Base-by-base conservation (phyloP, 2,797 vertebrate genomes). In the Sarcophilus harrisii region DNA sequence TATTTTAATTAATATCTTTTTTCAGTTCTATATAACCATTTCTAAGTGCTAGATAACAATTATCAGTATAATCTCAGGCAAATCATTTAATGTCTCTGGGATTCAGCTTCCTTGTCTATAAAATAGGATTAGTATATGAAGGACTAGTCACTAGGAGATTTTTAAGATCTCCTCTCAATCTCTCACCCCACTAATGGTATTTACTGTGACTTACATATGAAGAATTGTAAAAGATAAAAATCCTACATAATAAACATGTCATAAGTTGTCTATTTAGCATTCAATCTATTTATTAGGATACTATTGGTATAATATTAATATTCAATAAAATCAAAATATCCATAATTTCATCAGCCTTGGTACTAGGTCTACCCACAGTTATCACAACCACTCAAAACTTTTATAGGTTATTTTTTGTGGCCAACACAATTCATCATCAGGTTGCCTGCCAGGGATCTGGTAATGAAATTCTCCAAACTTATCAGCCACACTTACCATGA, bases 141-240 rank as follows among this genome's bases (percentile, higher is more conserved):
- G 60, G 4, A 12, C 13, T 66, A 66, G 14, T 66, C 32, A 73
- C 5, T 73, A 66, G 66, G 66, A 38, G 16, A 73, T 66, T 73
- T 66, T 73, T 73, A 73, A 73, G 62, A 4, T 38, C 14, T 5
- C 16, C 38, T 73, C n/a, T 18, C n/a, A 73, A 38, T 24, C 18
- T 21, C n/a, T 73, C n/a, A 73, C 38, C 91, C 96, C 96, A 97
- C 97, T 97, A 97, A 94, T 95, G 93, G 18, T n/a, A 92, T 97
- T 98, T 94, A 95, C 95, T 97, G 29, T 60, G 28, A 58, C 91
- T 92, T 96, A 57, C 57, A 93, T 93, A 95, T 97, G 91, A 95
- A 93, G 92, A 97, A 97, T 97, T 95, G 96, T 97, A 97, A 97
- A 96, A 96, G 92, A 96, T 96, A 97, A 62, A 96, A 92, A 81